Evolutionary conservation across 2,113 vertebrate genomes (phyloP), one percentile per base, ranked within the genome.

Genomic region (Prionailurus bengalensis): DNA sequence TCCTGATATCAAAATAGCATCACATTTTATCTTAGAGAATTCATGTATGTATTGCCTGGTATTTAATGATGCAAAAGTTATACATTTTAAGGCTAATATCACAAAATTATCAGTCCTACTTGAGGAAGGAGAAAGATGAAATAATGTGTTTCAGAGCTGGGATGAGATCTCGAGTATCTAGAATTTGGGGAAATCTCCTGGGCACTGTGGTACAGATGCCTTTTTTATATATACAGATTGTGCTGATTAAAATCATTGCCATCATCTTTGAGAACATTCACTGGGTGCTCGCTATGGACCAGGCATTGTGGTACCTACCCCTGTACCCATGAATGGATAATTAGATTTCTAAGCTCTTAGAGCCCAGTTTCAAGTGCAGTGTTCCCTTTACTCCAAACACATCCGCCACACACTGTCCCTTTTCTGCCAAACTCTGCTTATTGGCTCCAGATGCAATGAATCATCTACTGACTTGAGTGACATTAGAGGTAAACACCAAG

Each of bases 401-500:
- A 98, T 98, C 98, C 94, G 98, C 97, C 98, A 96, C 97, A 97
- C 81, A 98, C 97, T 99, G 98, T 98, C 98, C 95, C 97, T 97
- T 97, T 98, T 98, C 96, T 97, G 98, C 98, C 98, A 99, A 99
- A 98, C 98, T 97, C 93, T 98, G 95, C 97, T 98, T 98, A 98
- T 99, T 98, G 98, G 98, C 98, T 98, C 95, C 98, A 98, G 98
- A 98, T 87, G 97, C 98, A 98, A 98, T 99, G 98, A 98, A 99
- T 98, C 99, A 97, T 98, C 98, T 78, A 94, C 98, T 45, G 96
- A 97, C 96, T 98, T 94, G 98, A 98, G 98, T 97, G 96, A 98
- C 98, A 99, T 99, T 98, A 98, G 98, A 99, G 97, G 98, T 98
- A 99, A 99, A 98, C 97, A 98, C 98, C 97, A 98, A 98, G 98